Base-by-base conservation (phyloP, 1,140 invertebrate genomes). In the Nebria ingens region DNA sequence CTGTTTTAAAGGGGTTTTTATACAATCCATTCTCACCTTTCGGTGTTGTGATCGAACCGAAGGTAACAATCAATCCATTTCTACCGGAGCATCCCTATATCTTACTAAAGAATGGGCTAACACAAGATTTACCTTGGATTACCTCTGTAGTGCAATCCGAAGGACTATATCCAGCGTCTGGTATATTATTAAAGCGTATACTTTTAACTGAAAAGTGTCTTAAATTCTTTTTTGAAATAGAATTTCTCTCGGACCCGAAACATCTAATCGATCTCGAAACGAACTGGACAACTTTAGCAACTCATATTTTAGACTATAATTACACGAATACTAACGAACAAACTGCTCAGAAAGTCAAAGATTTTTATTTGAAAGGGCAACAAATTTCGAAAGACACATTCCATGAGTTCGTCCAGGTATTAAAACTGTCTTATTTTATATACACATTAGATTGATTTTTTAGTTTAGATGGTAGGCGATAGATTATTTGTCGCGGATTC, bases 261-360 rank as follows among this genome's bases (percentile, higher is more conserved):
- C 58, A 70, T 9, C 59, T 84, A 13, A 56, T 66, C 12, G 71
- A 79, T 13, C 58, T 83, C 17, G 74, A 82, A 51, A 61, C 72
- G 0, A 70, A 73, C 40, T 84, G 81, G 80, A 68, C 78, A 1
- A 63, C 73, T 51, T 65, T 83, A 2, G 74, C 75, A 1, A 75
- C 78, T n/a, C 61, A 72, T 58, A 70, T 82, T 2, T 74, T 83
- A n/a, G 79, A 81, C 62, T 83, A 74, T 60, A 82, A 83, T 59
- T 74, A 80, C 59, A 82, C 80, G 0, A 55, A 81, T 15, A 71
- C 76, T 0, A 56, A 65, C 12, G 63, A 67, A 11, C 65, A 68
- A 13, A 72, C 77, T 2, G 73, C 76, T 0, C 60, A 62, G 9
- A 71, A 75, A 58, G 78, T 82, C 51, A 80, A 75, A 59, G 58